phyloP scores from a whole-genome alignment of 2,113 vertebrate genomes.

The Orycteropus afer region DNA sequence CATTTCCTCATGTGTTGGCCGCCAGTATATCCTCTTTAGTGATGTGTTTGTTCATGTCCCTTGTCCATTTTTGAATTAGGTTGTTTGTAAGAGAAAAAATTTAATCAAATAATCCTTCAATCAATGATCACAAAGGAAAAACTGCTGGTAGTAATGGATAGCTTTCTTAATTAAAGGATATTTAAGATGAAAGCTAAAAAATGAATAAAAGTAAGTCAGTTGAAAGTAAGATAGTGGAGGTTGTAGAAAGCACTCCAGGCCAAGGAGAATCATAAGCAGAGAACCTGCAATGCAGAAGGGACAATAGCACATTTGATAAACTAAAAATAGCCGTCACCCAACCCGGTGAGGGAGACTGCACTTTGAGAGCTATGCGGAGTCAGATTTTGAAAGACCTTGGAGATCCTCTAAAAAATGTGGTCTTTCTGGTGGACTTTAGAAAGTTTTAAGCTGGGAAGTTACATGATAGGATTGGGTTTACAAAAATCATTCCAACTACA shows the following conservation, averaged over 20 bases:
- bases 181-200: slow-evolving; percentile 14
- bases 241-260: neutral
- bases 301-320: neutral
- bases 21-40: no score
- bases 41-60: no score
- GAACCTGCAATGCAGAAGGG: neutral
- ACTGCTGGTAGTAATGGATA: neutral
- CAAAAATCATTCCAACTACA: neutral
- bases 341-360: neutral
- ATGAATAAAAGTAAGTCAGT: neutral
- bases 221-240: neutral
- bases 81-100: neutral
- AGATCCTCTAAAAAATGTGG: neutral
- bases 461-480: neutral
- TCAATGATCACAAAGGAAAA: neutral
- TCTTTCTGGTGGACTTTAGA: neutral
- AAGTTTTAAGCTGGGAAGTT: neutral
- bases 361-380: neutral
- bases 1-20: no score
- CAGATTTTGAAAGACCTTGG: neutral
- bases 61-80: no score
- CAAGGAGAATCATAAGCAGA: neutral
- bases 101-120: neutral
- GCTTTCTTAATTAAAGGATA: slow-evolving; percentile 28
- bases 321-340: neutral